A percentile compares a stretch with the other conserved stretches of the same genome.
phyloP scores from a whole-genome alignment of 1,140 invertebrate genomes.

The Paracyclopina nana region DNA sequence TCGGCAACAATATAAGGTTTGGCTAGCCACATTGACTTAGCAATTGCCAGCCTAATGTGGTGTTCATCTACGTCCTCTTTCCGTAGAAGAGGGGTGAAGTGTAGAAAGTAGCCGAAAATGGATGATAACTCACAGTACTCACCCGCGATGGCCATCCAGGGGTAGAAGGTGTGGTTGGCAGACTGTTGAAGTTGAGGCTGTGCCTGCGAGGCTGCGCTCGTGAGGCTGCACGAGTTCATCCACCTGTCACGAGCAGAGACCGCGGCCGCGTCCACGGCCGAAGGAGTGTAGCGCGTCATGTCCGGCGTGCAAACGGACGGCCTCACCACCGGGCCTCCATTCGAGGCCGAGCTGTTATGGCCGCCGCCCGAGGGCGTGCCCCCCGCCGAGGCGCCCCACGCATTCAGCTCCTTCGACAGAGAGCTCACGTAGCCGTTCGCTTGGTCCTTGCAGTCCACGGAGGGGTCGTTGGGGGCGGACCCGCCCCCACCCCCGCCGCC shows the following conservation, averaged over 20 bases:
- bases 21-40: no score
- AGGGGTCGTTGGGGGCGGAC: background rate
- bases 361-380: background rate
- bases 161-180: conserved; percentile 78
- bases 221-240: conserved; percentile 14
- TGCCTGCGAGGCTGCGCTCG: conserved; percentile 31
- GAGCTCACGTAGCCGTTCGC: background rate
- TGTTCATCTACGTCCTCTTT: no score
- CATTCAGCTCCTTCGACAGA: conserved; percentile 1
- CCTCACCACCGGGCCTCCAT: conserved; percentile 34
- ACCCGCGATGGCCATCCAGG: conserved; percentile 97
- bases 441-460: background rate
- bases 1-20: no score
- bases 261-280: conserved; percentile 5
- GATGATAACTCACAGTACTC: conserved; percentile 28
- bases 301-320: conserved; percentile 69
- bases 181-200: conserved; percentile 66
- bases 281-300: conserved; percentile 20
- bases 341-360: background rate
- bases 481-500: background rate
- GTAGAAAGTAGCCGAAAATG: no score
- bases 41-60: no score
- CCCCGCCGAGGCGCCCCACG: background rate
- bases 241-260: conserved; percentile 11
- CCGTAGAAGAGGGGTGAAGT: no score